These are phyloP conservation scores for Pantelozetes paolii DNA, from an alignment of 2,888 invertebrate genomes.

Conservation along the genomic window DNA sequence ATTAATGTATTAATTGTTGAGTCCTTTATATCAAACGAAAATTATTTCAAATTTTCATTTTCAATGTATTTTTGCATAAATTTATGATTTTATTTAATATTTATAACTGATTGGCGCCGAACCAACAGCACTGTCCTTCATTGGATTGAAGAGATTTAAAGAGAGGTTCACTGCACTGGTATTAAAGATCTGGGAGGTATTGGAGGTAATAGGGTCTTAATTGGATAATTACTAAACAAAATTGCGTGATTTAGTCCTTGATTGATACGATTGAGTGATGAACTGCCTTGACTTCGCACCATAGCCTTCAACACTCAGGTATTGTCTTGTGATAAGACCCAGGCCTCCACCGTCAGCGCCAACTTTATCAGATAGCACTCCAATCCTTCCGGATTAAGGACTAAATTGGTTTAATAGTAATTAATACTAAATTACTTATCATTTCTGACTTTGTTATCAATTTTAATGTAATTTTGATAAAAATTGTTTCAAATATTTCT, in stretches of 20 bases:
- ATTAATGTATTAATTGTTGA: no score
- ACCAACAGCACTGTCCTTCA: conserved; percentile 11
- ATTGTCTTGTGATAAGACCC: not conserved
- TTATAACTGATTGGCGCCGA: conserved; percentile 1
- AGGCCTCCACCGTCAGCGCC: not conserved
- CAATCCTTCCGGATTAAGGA: not conserved
- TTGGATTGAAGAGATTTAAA: not conserved
- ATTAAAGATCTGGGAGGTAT: conserved; percentile 9
- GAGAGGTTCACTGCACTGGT: not conserved
- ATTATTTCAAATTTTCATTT: no score
- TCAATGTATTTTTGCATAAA: no score
- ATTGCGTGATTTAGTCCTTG: not conserved
- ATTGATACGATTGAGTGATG: not conserved
- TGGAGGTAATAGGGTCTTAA: not conserved
- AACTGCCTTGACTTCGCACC: conserved; percentile 17
- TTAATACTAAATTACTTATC: no score
- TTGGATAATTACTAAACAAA: not conserved
- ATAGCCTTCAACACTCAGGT: not conserved
- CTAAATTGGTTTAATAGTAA: no score
- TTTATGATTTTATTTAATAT: not conserved
- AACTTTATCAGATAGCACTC: not conserved
- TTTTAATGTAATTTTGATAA: no score
- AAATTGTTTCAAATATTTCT: no score
- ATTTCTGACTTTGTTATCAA: no score
- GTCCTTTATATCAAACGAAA: no score